Base-by-base conservation (phyloP, 2,888 invertebrate genomes). In the Meghimatium bilineatum region DNA sequence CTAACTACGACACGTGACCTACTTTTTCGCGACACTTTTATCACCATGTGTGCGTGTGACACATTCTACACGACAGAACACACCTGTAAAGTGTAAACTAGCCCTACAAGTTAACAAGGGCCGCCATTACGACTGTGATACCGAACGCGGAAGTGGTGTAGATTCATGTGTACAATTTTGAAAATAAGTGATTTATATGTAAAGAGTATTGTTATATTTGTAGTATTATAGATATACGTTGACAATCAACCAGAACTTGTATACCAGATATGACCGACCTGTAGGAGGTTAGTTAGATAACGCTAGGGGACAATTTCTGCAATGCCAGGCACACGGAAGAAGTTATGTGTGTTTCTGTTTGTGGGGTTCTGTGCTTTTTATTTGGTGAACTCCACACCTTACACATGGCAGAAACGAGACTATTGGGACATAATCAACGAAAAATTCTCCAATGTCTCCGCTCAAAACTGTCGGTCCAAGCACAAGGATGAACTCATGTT, bases 341-440 rank as follows among this genome's bases (percentile, higher is more conserved):
- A 69, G 17, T 67, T 63, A n/a, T 74, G 75, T 34, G 67, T 82
- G 56, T 80, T 75, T 66, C 44, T 85, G 56, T 78, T 82, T 29
- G 75, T 82, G 32, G 29, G 74, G 23, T 63, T 78, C 17, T 85
- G 85, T 49, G 67, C 66, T 23, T 29, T 82, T 1, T 82, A 79
- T 32, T 34, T 79, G 5, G 85, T 75, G 44, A 78, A 63, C 26
- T 71, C 83, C 14, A 85, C 85, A n/a, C 91, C 93, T 0, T 93
- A 90, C 85, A 97, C 97, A 92, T 99, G 98, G 98, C 97, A 98
- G 94, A 94, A 96, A 34, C 95, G 96, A 85, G 99, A 99, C 94
- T 94, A 96, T 78, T 98, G 98, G 91, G 98, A 99, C 93, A 96
- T 97, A 94, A 95, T 99, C 86, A 96, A 97, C 90, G 95, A 96